Evolutionary conservation across 2,797 vertebrate species (phyloP).

Genomic region (Sebastiscus albofasciatus): DNA sequence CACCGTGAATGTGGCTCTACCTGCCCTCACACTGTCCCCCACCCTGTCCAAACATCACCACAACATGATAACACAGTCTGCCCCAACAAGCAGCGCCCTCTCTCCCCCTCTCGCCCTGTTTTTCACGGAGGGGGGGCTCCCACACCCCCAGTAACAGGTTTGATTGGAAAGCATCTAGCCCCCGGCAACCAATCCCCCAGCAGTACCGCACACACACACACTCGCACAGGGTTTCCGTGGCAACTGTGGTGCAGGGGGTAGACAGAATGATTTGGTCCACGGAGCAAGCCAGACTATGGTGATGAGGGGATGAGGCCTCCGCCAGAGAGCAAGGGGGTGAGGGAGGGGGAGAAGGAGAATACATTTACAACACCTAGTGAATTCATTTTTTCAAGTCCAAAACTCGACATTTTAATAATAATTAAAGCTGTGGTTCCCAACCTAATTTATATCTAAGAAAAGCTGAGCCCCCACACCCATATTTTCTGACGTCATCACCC

Average conservation of each 20-base stretch:
- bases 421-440: accelerated
- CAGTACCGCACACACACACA: slow-evolving; percentile 54
- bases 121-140: slow-evolving; percentile 35
- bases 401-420: neutral
- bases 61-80: slow-evolving; percentile 30
- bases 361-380: neutral
- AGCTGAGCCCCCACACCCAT: too few species aligned
- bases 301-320: slow-evolving; percentile 69
- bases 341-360: slow-evolving; percentile 6
- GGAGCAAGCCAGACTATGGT: slow-evolving; percentile 69
- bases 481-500: too few species aligned
- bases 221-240: slow-evolving; percentile 77
- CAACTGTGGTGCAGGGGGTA: slow-evolving; percentile 78
- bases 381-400: neutral
- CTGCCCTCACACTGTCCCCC: neutral
- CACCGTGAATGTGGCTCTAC: neutral
- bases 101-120: slow-evolving; percentile 19
- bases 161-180: slow-evolving; percentile 85
- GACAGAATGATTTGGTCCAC: slow-evolving; percentile 79
- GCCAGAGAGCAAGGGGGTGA: slow-evolving; percentile 32
- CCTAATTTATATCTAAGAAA: too few species aligned
- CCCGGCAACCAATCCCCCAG: slow-evolving; percentile 83
- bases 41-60: slow-evolving; percentile 24
- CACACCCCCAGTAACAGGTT: slow-evolving; percentile 82
- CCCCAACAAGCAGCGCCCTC: slow-evolving; percentile 58